Conservation (phyloP, 2,113 vertebrate species). For the Hylia prasina region DNA sequence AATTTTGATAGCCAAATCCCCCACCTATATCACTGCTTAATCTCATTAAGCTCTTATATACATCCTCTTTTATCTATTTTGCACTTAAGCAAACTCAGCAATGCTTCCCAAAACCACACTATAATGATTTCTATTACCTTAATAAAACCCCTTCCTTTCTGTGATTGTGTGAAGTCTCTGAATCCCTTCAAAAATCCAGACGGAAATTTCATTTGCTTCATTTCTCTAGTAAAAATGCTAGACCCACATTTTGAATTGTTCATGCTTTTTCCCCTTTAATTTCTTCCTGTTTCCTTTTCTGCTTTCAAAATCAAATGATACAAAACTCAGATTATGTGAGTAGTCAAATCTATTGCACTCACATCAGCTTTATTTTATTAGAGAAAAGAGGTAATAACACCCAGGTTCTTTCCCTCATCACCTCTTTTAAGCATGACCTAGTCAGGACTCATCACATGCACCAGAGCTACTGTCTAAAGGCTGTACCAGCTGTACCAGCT, state of each 20-base stretch:
- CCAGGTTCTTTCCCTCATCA: neutral
- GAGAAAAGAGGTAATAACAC: neutral
- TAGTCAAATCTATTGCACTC: neutral
- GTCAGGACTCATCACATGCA: neutral
- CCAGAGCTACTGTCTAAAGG: neutral
- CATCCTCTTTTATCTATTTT: neutral
- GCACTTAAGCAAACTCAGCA: neutral
- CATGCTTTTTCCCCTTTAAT: neutral
- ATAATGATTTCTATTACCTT: neutral
- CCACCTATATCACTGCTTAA: neutral
- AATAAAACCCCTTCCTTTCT: neutral
- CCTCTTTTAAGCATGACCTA: neutral
- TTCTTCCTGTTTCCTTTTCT: neutral
- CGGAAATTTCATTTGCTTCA: neutral
- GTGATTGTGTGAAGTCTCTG: neutral
- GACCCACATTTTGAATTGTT: neutral
- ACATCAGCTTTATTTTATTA: neutral
- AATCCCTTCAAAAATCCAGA: neutral
- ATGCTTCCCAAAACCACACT: neutral
- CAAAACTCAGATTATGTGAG: neutral
- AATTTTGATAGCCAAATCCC: neutral
- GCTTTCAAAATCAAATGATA: neutral
- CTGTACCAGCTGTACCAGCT: neutral
- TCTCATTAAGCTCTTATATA: neutral
- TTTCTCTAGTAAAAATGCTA: neutral